A percentile compares a stretch with the other conserved stretches of the same genome.
Conservation (phyloP, 2,113 vertebrate species). For the Lophochroa leadbeateri region DNA sequence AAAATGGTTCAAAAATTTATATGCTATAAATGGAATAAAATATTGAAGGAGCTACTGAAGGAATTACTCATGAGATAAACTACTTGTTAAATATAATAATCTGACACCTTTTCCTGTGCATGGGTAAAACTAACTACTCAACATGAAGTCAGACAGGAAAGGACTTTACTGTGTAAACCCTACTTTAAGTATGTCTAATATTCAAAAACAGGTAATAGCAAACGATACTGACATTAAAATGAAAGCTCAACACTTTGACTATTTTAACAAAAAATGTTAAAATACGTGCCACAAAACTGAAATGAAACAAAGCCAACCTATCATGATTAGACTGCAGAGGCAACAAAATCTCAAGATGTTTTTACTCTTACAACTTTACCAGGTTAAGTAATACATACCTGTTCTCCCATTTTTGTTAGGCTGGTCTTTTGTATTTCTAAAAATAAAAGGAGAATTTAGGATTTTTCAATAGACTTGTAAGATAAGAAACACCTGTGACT, state of each 20-base stretch:
- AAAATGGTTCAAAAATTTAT: background rate
- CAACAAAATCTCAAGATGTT: background rate
- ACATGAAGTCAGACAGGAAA: background rate
- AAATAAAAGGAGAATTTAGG: conserved; percentile 44
- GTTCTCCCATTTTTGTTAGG: conserved; percentile 18
- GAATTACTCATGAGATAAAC: background rate
- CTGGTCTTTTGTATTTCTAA: conserved; percentile 64
- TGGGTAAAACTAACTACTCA: background rate
- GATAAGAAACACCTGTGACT: background rate
- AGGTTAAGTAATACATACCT: conserved; percentile 59
- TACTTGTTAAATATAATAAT: background rate
- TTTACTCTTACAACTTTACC: background rate
- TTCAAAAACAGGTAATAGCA: background rate
- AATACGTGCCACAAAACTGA: background rate
- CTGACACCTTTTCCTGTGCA: background rate
- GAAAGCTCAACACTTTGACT: background rate
- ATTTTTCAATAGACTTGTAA: background rate
- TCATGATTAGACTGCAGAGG: background rate
- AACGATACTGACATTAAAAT: background rate
- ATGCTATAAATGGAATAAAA: background rate
- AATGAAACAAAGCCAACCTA: background rate
- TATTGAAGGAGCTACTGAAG: background rate
- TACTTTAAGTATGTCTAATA: background rate
- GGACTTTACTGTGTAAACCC: background rate
- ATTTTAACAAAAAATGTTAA: background rate